Conservation (phyloP, 2,888 invertebrate species). For the Pheosia tremula region DNA sequence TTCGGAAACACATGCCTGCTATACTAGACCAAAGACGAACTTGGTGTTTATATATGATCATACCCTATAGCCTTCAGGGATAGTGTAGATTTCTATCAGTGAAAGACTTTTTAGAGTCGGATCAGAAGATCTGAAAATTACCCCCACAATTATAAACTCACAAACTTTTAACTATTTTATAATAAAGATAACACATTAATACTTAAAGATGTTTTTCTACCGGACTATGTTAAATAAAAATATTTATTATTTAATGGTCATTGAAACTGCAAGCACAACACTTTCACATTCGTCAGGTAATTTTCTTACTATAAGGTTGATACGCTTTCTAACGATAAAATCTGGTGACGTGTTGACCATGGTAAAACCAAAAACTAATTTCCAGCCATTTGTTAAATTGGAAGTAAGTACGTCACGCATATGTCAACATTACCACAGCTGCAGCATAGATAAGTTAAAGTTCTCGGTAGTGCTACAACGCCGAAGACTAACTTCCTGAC, state of each 20-base stretch:
- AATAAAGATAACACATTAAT: background rate
- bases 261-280: background rate
- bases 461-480: conserved; percentile 28
- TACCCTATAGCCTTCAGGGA: too few relatives aligned
- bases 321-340: background rate
- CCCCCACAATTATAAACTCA: too few relatives aligned
- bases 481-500: conserved; percentile 35
- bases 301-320: background rate
- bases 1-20: too few relatives aligned
- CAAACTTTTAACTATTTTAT: too few relatives aligned
- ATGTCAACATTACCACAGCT: conserved; percentile 41
- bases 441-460: conserved; percentile 42
- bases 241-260: background rate
- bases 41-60: too few relatives aligned
- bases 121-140: too few relatives aligned
- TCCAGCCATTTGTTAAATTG: conserved; percentile 7
- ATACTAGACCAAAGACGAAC: too few relatives aligned
- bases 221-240: background rate
- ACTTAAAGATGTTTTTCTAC: background rate
- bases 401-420: conserved; percentile 21
- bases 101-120: too few relatives aligned
- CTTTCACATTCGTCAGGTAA: background rate
- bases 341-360: background rate
- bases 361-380: conserved; percentile 5
- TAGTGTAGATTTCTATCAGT: too few relatives aligned